Base-by-base conservation (phyloP, 2,888 invertebrate species). In the Caenorhabditis sp. region DNA sequence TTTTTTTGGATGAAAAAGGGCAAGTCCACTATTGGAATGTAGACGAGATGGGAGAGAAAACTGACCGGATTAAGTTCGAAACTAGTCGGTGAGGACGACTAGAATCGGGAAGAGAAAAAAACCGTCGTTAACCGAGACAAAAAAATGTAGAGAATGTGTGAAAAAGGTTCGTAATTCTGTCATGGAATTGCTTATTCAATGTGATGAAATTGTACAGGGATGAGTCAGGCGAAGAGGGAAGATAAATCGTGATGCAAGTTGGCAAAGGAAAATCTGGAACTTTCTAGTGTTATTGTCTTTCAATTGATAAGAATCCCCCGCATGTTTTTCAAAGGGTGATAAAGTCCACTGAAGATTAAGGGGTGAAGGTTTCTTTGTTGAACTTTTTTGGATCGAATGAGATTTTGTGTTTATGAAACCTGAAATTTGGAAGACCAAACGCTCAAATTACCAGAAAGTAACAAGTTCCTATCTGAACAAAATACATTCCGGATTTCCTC, bases 1-100 rank as follows among this genome's bases (percentile, higher is more conserved):
- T 19, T 56, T 28, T 16, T 38, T 38, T 7, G 6, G 38, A 44
- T 56, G 12, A 47, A 68, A 68, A 54, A 68, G 49, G 47, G 56
- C 72, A 59, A 72, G 47, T 61, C 59, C 47, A 47, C 41, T 44
- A 49, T 49, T 41, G 56, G n/a, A 69, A 16, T 58, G 56, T 56
- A 24, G 70, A 41, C 41, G 26, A 28, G 19, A 56, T 8, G 24
- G 49, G 22, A 19, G 10, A 28, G 22, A 14, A 66, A 51, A 68
- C 61, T 61, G 73, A 61, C 61, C 73, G 63, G 73, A 73, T 73
- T 73, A 73, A 51, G 51, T 35, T 26, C 51, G 19, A 73, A 63
- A 73, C 73, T 73, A 73, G 73, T 73, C 73, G 56, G 47, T 22
- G 63, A 61, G 22, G 47, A 54, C 24, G 68, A 68, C 51, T 35